Base-by-base conservation (phyloP, 2,797 vertebrate species). In the Glossophaga mutica region DNA sequence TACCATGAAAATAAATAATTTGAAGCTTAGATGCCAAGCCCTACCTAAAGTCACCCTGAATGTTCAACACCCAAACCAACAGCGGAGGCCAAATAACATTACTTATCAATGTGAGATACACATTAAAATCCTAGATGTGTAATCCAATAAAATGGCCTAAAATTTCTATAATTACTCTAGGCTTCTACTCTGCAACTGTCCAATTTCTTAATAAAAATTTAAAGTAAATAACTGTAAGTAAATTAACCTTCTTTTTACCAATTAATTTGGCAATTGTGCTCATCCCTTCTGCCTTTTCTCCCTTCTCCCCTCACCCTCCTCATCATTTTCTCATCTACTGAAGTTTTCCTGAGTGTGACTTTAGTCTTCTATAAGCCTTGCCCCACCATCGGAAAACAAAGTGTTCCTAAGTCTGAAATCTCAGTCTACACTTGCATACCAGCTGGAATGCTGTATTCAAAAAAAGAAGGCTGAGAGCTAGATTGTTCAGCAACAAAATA, bases 401-500 rank as follows among this genome's bases (percentile, higher is more conserved):
- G 2, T 15, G 73, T 59, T 77, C 46, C 52, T 86, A 42, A 87
- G 29, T 73, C 44, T 74, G 50, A 87, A 77, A 88, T 67, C 26
- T 42, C 70, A 85, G 7, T 29, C 26, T 82, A 52, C 12, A 32
- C 76, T 48, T 87, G 32, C 18, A 44, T 12, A 50, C 37, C 32
- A 78, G 46, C 55, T 52, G 16, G 15, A 6, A 95, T 81, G 74
- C 37, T 96, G 59, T 79, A 57, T 39, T 96, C 34, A 52, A 32
- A 87, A 79, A 81, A 87, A 94, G 8, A 90, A 93, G 26, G 42
- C 79, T 26, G 39, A 81, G 34, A 95, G 79, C 57, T 94, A 32
- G 50, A 46, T 87, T 92, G 91, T 76, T 89, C 55, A 81, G 48
- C 71, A 94, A 67, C 74, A 82, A 93, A 97, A 74, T 37, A 94